Evolutionary conservation across 2,797 vertebrate genomes (phyloP), one percentile per base, ranked within the genome.

Genomic region (Pangasius djambal): DNA sequence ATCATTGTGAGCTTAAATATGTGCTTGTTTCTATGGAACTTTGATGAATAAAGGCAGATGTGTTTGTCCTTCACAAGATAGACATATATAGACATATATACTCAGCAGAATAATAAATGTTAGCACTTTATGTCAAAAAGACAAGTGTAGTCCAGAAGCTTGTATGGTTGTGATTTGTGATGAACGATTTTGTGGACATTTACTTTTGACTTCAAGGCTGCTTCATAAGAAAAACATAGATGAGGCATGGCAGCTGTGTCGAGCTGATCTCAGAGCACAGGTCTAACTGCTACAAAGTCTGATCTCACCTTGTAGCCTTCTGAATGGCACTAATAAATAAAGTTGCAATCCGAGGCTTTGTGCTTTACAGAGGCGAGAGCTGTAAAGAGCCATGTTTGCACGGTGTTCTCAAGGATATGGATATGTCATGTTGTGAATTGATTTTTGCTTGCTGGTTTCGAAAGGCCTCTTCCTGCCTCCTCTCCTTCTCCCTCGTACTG

Each of bases 401-500:
- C 57, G 48, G 1, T 31, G 52, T 65, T 83, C 59, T 83, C 59
- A 83, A 83, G 82, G 82, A 65, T 44, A 63, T 86, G 25, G 70
- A 31, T 63, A 83, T 83, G 59, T 82, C 55, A 70, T 83, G 25
- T 52, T 31, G 52, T 75, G 57, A 88, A 63, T 83, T 65, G 81
- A 83, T 82, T 82, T 82, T 48, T 74, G n/a, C 77, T 63, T 81
- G 37, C 50, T 86, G 75, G 22, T 57, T 79, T 82, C 82, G 84
- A 86, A 72, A 61, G 40, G 70, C 61, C 9, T 69, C 74, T 69
- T 85, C 57, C 7, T 82, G 20, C 67, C 44, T 67, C 34, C 44
- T 3, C 22, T 31, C 20, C 59, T 31, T 85, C 16, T 28, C 52
- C 50, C 44, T 52, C 12, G 0, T 48, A 16, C 78, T 91, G 63